Base-by-base conservation (phyloP, 2,113 vertebrate genomes). In the Corydoras maculifer region DNA sequence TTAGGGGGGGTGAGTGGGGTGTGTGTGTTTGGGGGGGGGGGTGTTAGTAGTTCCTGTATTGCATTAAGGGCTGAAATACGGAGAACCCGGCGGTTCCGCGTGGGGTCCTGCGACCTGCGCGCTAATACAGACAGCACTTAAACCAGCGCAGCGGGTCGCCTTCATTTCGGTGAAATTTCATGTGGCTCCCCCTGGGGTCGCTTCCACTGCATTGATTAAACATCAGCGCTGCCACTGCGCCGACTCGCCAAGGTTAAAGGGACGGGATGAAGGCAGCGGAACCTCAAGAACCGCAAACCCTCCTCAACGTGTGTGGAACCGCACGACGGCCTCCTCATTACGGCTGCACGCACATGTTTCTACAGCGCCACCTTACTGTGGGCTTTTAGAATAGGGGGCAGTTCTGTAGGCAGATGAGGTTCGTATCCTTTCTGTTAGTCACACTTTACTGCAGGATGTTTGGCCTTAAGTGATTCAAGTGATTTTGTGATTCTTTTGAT, bases 151-250 rank as follows among this genome's bases (percentile, higher is more conserved):
- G 85, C 86, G 86, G 88, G 91, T 92, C 89, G 86, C 87, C 87
- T 92, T 92, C 87, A 86, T 94, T 92, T 92, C 89, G 90, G 91
- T 92, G 89, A 96, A 94, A 96, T 96, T 94, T 92, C 92, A 94
- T 95, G 95, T 92, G 91, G 90, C 92, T 43, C 35, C 54, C 88
- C 83, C 81, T 93, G 94, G 94, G 93, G 92, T 92, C 93, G 90
- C 92, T 94, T 92, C 88, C 87, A 88, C 84, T 86, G 89, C 91
- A 95, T 93, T 92, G 94, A 96, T 95, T 92, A 92, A 90, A 88
- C 91, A 85, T 91, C 89, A 86, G 69, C 84, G 86, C 65, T 85
- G 88, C 90, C 85, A 89, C 88, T 78, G 88, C 83, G 82, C 81
- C 81, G 87, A 84, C 87, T 90, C 84, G 88, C 78, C 61, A 87